Evolutionary conservation across 2,113 vertebrate genomes (phyloP).

Genomic region (Paraplagusia blochii): DNA sequence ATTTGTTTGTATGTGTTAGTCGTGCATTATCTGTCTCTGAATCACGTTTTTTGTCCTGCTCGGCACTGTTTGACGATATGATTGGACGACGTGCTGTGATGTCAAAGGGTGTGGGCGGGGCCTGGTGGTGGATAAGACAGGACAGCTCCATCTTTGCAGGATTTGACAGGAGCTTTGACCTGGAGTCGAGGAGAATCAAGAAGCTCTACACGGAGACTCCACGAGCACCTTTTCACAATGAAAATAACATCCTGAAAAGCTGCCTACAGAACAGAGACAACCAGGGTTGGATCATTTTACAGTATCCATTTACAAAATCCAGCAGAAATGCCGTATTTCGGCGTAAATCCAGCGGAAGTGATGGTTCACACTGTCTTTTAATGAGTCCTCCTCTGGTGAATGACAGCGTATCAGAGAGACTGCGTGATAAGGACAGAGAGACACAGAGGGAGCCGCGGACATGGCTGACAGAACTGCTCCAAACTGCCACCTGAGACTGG

Average conservation of each 20-base stretch:
- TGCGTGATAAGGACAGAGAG: slow-evolving; percentile 58
- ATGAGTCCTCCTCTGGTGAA: slow-evolving; percentile 68
- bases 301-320: slow-evolving; percentile 40
- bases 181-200: slow-evolving; percentile 63
- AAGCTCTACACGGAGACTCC: slow-evolving; percentile 40
- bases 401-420: slow-evolving; percentile 61
- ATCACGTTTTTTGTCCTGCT: not conserved
- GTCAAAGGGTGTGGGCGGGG: slow-evolving; percentile 67
- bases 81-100: slow-evolving; percentile 52
- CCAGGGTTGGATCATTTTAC: slow-evolving; percentile 3
- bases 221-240: slow-evolving; percentile 39
- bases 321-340: slow-evolving; percentile 51
- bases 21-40: slow-evolving; percentile 5
- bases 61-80: not conserved
- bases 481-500: slow-evolving; percentile 94
- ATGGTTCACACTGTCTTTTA: slow-evolving; percentile 60
- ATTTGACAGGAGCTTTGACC: slow-evolving; percentile 76
- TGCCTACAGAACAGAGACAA: slow-evolving; percentile 20
- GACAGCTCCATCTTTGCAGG: slow-evolving; percentile 75
- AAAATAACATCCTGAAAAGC: slow-evolving; percentile 29
- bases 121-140: slow-evolving; percentile 53
- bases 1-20: not conserved
- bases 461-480: slow-evolving; percentile 98
- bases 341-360: slow-evolving; percentile 54
- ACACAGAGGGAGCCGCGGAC: slow-evolving; percentile 72